These are phyloP conservation scores for Drosophila nebulosa DNA, from an alignment of 1,140 invertebrate genomes.

Conservation along the genomic window DNA sequence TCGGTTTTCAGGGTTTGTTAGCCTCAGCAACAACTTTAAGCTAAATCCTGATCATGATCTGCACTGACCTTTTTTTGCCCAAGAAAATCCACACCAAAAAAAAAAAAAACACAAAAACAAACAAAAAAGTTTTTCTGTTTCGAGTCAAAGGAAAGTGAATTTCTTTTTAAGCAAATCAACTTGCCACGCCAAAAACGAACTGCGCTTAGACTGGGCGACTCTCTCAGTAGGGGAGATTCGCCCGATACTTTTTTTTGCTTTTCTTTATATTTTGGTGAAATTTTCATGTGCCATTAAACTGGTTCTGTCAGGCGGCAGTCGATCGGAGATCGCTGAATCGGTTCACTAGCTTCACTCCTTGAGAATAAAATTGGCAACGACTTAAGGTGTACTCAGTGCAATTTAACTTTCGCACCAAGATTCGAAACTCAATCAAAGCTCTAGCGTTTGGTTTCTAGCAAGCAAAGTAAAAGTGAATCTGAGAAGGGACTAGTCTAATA, in stretches of 20 bases:
- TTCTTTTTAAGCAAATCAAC: conserved; percentile 79
- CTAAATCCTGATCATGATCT: conserved; percentile 69
- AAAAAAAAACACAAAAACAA: conserved; percentile 15
- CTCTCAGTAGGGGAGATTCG: conserved; percentile 4
- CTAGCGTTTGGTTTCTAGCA: too few species aligned
- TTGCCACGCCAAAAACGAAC: conserved; percentile 58
- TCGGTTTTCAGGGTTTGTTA: conserved; percentile 39
- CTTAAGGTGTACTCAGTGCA: not conserved
- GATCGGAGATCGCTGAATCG: conserved; percentile 26
- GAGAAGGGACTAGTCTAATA: too few species aligned
- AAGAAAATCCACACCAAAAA: conserved; percentile 13
- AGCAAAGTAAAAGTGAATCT: too few species aligned
- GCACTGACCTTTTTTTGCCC: conserved; percentile 71
- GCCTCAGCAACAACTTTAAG: conserved; percentile 37
- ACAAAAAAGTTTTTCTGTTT: conserved; percentile 1
- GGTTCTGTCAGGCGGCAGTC: conserved; percentile 59
- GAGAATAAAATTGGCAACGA: not conserved
- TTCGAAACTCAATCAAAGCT: too few species aligned
- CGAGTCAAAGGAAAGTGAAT: conserved; percentile 70
- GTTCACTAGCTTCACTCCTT: not conserved
- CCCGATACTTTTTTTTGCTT: not conserved
- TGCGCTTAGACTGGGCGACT: not conserved
- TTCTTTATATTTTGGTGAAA: conserved; percentile 59
- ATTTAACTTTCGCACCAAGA: too few species aligned
- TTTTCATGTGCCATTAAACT: conserved; percentile 77